Percentiles rank a stretch among this genome's conserved stretches.
Evolutionary conservation across 2,797 vertebrate species (phyloP).

Genomic region (Monodelphis domestica): DNA sequence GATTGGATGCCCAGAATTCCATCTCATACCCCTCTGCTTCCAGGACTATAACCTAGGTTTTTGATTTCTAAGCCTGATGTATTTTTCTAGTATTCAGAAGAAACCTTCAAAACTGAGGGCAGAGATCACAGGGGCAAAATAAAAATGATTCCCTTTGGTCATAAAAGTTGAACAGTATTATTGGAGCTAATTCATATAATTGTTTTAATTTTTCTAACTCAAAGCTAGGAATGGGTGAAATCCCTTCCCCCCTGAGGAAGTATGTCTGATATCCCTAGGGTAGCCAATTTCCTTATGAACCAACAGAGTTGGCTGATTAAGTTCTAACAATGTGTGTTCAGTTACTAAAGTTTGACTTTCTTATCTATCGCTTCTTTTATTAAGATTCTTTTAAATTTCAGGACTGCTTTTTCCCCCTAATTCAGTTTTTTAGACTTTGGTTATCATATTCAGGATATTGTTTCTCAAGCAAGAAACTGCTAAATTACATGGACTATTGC

Average conservation of each 20-base stretch:
- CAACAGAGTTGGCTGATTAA: not conserved
- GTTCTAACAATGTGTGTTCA: slow-evolving; percentile 23
- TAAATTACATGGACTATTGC: slow-evolving; percentile 50
- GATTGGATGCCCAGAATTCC: not conserved
- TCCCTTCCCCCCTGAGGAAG: not conserved
- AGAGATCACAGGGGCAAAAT: not conserved
- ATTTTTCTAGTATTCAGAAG: not conserved
- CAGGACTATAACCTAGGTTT: not conserved
- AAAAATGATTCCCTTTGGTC: not conserved
- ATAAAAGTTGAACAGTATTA: not conserved
- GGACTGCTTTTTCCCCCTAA: not conserved
- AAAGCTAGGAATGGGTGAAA: not conserved
- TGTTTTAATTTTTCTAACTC: not conserved
- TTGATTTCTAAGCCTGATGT: not conserved
- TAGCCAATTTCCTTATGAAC: not conserved
- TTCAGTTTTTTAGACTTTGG: not conserved
- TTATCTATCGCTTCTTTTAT: slow-evolving; percentile 51
- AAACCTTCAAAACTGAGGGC: not conserved
- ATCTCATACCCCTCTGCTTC: not conserved
- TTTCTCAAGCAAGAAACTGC: slow-evolving; percentile 42
- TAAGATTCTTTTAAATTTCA: slow-evolving; percentile 15
- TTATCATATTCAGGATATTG: slow-evolving; percentile 56
- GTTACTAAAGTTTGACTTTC: slow-evolving; percentile 24
- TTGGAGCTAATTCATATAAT: not conserved
- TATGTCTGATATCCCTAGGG: not conserved